Percentiles rank a stretch among this genome's conserved stretches.
Conservation (phyloP, 2,888 invertebrate species). For the Microctonus aethiopoides region DNA sequence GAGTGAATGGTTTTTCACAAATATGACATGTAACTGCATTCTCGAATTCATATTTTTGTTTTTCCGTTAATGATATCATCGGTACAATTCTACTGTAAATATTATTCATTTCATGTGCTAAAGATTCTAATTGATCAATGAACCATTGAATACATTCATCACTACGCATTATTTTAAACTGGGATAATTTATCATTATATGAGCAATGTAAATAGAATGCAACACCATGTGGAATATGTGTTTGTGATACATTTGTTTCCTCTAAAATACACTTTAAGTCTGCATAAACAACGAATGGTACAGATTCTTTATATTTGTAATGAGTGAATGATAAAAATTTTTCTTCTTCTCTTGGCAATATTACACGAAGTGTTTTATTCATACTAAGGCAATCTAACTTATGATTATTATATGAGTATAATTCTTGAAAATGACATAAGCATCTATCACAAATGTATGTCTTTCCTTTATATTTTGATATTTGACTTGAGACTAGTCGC, state of each 20-base stretch:
- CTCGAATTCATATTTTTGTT: slow-evolving; percentile 19
- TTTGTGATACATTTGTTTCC: slow-evolving; percentile 21
- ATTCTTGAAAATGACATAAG: no score
- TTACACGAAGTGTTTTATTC: no score
- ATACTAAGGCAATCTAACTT: no score
- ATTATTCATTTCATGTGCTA: slow-evolving; percentile 16
- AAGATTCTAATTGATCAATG: slow-evolving; percentile 21
- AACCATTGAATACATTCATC: slow-evolving; percentile 38
- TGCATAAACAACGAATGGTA: slow-evolving; percentile 36
- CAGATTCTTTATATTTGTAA: no score
- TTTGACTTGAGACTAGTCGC: not conserved
- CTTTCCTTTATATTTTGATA: not conserved
- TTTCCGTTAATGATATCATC: slow-evolving; percentile 26
- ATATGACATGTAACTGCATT: slow-evolving; percentile 21
- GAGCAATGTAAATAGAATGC: slow-evolving; percentile 25
- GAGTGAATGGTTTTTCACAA: no score
- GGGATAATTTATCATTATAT: slow-evolving; percentile 29
- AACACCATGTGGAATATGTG: slow-evolving; percentile 32
- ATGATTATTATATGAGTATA: no score
- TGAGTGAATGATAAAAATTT: no score
- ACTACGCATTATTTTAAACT: slow-evolving; percentile 30
- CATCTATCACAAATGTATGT: no score
- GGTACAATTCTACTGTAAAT: slow-evolving; percentile 5
- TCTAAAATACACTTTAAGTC: slow-evolving; percentile 37
- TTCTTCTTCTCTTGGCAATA: no score